Percentiles rank a stretch among this genome's conserved stretches.
phyloP scores from a whole-genome alignment of 2,888 invertebrate genomes.

The Salticus scenicus region DNA sequence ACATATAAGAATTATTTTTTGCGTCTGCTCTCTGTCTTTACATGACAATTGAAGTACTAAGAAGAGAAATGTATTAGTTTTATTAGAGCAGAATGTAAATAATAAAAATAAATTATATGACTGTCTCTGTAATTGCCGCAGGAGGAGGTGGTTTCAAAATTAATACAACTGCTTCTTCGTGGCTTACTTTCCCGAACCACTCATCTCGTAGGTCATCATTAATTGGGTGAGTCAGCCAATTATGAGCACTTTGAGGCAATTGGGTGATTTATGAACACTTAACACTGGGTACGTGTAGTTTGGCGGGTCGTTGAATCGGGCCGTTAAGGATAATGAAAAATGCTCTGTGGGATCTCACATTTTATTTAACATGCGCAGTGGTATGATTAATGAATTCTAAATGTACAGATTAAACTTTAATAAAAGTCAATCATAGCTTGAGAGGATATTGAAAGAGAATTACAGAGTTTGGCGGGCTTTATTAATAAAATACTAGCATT shows the following conservation, averaged over 20 bases:
- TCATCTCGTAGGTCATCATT: conserved; percentile 10
- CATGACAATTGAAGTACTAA: not conserved
- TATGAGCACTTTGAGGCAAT: conserved; percentile 9
- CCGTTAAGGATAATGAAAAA: conserved; percentile 15
- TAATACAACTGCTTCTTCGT: not conserved
- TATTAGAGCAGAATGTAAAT: not conserved
- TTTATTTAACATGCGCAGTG: conserved; percentile 9
- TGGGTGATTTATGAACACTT: conserved; percentile 15
- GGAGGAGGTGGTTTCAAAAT: not conserved
- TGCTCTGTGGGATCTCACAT: conserved; percentile 19
- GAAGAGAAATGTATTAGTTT: not conserved
- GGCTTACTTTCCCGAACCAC: not conserved
- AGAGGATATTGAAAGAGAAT: not conserved
- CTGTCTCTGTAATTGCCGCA: not conserved
- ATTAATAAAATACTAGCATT: not conserved
- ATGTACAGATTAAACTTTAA: not conserved
- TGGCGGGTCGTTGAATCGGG: not conserved
- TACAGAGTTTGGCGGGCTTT: not conserved
- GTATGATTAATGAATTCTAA: conserved; percentile 16
- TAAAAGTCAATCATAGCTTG: not conserved
- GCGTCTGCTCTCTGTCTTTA: not conserved
- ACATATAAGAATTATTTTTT: too few relatives aligned
- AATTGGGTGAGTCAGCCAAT: conserved; percentile 15
- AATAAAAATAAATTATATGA: not conserved
- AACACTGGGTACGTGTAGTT: conserved; percentile 11